These are phyloP conservation scores for Meloidogyne exigua DNA, from an alignment of 1,140 invertebrate species.

Conservation along the genomic window DNA sequence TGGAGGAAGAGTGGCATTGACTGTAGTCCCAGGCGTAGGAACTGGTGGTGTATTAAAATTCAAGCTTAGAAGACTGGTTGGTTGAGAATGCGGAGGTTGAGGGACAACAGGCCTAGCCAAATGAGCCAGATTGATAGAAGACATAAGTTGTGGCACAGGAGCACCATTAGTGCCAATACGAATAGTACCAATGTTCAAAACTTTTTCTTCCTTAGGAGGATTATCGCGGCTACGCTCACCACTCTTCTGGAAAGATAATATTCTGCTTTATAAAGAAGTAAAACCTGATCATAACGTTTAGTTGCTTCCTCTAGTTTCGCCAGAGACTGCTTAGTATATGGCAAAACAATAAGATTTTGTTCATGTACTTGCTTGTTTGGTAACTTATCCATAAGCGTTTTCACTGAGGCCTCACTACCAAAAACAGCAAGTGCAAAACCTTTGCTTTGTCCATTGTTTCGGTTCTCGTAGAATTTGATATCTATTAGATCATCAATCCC, in stretches of 20 bases:
- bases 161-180: constrained; percentile 67
- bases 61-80: constrained; percentile 36
- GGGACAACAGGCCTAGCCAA: constrained; percentile 50
- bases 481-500: constrained; percentile 91
- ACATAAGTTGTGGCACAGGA: constrained; percentile 69
- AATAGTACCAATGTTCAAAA: constrained; percentile 54
- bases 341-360: constrained; percentile 86
- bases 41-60: constrained; percentile 29
- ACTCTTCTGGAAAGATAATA: constrained; percentile 12
- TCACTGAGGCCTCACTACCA: constrained; percentile 84
- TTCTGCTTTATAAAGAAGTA: not conserved
- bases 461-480: constrained; percentile 98
- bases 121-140: constrained; percentile 64
- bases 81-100: constrained; percentile 12
- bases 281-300: constrained; percentile 44
- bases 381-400: constrained; percentile 84
- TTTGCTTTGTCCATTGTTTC: constrained; percentile 97
- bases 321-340: constrained; percentile 86
- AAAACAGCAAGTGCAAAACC: constrained; percentile 87
- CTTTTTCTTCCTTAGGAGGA: constrained; percentile 46
- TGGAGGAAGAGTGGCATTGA: not conserved
- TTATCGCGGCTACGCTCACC: not conserved
- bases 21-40: not conserved
- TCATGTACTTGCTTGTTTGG: constrained; percentile 85
- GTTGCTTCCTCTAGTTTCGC: constrained; percentile 69